Evolutionary conservation across 2,113 vertebrate genomes (phyloP), one percentile per base, ranked within the genome.

Genomic region (Sylvilagus bachmani): DNA sequence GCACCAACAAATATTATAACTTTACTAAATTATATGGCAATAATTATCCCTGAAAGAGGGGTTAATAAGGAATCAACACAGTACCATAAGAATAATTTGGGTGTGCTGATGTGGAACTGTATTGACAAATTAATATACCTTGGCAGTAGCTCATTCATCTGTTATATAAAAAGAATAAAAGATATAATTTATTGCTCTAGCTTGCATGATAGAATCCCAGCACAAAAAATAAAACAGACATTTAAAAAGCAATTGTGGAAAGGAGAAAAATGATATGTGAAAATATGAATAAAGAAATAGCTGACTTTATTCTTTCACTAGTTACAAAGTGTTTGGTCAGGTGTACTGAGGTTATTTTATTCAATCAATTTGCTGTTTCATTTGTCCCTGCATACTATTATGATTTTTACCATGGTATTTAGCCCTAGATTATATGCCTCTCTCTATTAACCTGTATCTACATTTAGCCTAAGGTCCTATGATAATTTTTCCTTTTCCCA

Each of bases 31-130:
- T 92, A 89, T 44, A 93, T 19, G 85, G 31, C 29, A 89, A n/a
- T 44, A 96, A 95, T 96, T 97, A 97, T 27, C 85, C 31, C 51
- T 79, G 77, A 74, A 93, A 92, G 90, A 19, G 38, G 53, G 88
- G 79, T 95, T 96, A 96, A 92, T 95, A 92, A 88, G 24, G 58
- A 96, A 94, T 88, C 88, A 92, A 49, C 94, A 79, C 51, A 96
- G 24, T 53, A 82, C 25, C 78, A 67, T 75, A 78, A 93, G 33
- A 85, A 77, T 95, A 96, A 96, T 93, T 92, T 95, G 53, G 27
- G 64, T 86, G 64, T n/a, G 53, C 69, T 93, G 95, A 90, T 90
- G 74, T 96, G 86, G 90, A 96, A 81, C 87, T 87, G 1, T 87
- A 61, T 51, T 91, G 84, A 89, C 69, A 93, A 75, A 83, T 95